phyloP scores from a whole-genome alignment of 2,797 vertebrate species.

The Protonibea diacanthus region DNA sequence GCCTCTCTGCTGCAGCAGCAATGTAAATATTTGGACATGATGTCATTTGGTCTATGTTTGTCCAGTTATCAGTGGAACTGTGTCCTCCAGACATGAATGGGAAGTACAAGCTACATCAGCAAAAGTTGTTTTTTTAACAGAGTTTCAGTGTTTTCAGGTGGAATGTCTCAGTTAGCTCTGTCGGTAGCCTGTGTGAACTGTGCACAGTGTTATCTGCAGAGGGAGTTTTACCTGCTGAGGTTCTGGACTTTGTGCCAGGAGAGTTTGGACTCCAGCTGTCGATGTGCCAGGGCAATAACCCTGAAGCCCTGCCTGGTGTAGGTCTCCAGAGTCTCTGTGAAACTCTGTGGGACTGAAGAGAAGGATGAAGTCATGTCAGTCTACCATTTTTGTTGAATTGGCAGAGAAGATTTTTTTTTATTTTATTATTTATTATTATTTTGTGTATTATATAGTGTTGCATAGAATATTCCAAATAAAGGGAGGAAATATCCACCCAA shows the following conservation, averaged over 20 bases:
- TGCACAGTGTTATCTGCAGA: conserved; percentile 28
- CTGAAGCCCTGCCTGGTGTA: conserved; percentile 97
- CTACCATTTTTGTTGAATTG: neutral
- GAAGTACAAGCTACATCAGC: neutral
- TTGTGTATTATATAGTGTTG: neutral
- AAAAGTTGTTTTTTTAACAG: neutral
- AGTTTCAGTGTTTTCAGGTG: neutral
- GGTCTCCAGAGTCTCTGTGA: conserved; percentile 90
- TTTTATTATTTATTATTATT: neutral
- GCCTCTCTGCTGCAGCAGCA: neutral
- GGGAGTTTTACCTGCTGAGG: conserved; percentile 88
- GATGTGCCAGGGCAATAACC: conserved; percentile 96
- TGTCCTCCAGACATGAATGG: neutral
- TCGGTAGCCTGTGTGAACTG: neutral
- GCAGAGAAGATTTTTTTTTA: neutral
- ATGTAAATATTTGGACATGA: conserved; percentile 20
- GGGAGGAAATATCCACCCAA: neutral
- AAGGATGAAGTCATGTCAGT: conserved; percentile 3
- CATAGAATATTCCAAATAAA: neutral
- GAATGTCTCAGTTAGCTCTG: neutral
- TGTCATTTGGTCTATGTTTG: conserved; percentile 13
- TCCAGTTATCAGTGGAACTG: conserved; percentile 10
- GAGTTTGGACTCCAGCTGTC: conserved; percentile 94
- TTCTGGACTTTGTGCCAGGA: conserved; percentile 98
- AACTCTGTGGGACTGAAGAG: conserved; percentile 90